Conservation (phyloP, 1,140 invertebrate species). For the Zophobas atratus region DNA sequence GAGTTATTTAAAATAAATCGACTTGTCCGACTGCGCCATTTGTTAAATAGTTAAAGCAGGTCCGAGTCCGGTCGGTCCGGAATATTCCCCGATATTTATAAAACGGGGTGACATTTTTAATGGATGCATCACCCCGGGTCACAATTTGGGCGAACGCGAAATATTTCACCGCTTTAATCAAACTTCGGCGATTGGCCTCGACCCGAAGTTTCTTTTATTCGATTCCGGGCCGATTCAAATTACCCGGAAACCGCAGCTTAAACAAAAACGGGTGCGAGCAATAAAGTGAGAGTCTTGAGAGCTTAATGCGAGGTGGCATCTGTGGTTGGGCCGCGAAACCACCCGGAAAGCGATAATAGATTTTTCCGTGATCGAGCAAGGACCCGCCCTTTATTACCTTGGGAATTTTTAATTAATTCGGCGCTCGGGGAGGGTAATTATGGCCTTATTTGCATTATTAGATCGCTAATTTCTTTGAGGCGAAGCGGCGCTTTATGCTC, state of each 20-base stretch:
- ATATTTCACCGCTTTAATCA: constrained; percentile 20
- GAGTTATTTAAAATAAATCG: constrained; percentile 36
- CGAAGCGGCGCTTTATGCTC: constrained; percentile 10
- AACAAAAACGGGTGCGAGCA: not conserved
- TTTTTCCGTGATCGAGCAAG: not conserved
- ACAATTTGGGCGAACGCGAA: constrained; percentile 16
- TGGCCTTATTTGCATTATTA: constrained; percentile 27
- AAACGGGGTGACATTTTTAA: constrained; percentile 31
- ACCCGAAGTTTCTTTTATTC: constrained; percentile 7
- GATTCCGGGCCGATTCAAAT: not conserved
- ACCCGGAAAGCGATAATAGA: not conserved
- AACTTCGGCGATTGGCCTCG: not conserved
- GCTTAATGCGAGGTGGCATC: constrained; percentile 9
- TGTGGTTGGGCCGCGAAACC: not conserved
- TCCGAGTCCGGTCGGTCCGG: constrained; percentile 2
- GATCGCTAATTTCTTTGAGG: constrained; percentile 36
- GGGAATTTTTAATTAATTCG: constrained; percentile 24
- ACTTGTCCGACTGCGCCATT: constrained; percentile 3
- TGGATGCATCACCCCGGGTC: constrained; percentile 1
- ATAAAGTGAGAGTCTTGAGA: not conserved
- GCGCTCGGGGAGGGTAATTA: not conserved
- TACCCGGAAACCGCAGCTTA: not conserved
- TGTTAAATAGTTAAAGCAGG: constrained; percentile 34
- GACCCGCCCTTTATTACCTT: constrained; percentile 1
- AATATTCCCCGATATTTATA: constrained; percentile 34